Evolutionary conservation across 2,797 vertebrate genomes (phyloP), one percentile per base, ranked within the genome.

Genomic region (Aplochiton taeniatus): DNA sequence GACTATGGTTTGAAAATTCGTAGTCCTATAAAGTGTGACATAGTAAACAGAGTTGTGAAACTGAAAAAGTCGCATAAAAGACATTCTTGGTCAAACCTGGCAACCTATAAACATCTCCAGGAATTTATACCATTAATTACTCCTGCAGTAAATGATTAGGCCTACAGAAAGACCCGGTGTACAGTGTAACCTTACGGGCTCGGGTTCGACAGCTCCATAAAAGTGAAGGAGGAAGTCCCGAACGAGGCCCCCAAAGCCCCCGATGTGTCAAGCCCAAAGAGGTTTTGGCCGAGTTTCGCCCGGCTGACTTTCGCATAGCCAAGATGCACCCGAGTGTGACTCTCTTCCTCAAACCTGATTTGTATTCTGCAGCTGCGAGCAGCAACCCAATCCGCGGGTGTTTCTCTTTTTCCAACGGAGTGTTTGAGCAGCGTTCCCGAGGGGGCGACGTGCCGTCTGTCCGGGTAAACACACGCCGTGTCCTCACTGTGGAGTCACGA

Each of bases 401-500:
- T 65, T 61, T 65, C 42, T 42, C 57, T 70, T 75, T 70, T 68
- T 44, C 56, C 31, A 31, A 54, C n/a, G 19, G 48, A 62, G 48
- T 4, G 41, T 61, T 68, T 9, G n/a, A 16, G 54, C 31, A 44
- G 16, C 63, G 43, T 46, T 63, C 65, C 13, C 31, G 31, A 31
- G 51, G 65, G 59, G 18, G 50, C 51, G 57, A 45, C 17, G 56
- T 31, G 31, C 31, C 31, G 31, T 31, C 49, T 58, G 58, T 76
- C 74, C 71, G 58, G 11, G 13, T 68, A 68, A 65, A 72, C 61
- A 70, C 47, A 17, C 11, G 6, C 14, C 11, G 66, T 60, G 65
- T 73, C 44, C 66, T 66, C 74, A 69, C 70, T 31, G 51, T 73
- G 70, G 70, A 63, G 14, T 16, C 17, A 52, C 54, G 41, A 57